A percentile compares a stretch with the other conserved stretches of the same genome.
Conservation (phyloP, 2,113 vertebrate species). For the Oceanodroma tethys region DNA sequence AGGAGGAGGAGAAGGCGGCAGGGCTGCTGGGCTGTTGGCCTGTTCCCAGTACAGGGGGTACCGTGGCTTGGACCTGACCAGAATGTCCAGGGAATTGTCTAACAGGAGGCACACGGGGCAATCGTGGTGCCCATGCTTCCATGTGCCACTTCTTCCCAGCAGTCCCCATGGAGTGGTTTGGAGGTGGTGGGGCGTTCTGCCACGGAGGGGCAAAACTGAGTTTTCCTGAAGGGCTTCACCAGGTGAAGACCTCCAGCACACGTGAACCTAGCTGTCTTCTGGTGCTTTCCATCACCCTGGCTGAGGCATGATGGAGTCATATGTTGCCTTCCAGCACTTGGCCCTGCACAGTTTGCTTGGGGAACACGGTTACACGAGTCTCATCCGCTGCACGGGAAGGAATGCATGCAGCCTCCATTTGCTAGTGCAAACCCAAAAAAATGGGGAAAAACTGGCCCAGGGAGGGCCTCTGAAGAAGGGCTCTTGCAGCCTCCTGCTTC, state of each 20-base stretch:
- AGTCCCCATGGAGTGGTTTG: background rate
- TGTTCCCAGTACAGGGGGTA: background rate
- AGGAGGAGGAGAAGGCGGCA: background rate
- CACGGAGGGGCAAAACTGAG: background rate
- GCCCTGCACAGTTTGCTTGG: background rate
- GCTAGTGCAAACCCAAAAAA: background rate
- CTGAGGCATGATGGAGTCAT: background rate
- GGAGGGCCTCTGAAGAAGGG: background rate
- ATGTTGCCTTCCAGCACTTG: background rate
- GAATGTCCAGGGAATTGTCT: background rate
- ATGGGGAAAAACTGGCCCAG: background rate
- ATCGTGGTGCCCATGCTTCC: accelerated
- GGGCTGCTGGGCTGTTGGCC: background rate
- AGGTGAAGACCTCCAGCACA: background rate
- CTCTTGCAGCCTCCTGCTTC: background rate
- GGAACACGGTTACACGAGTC: background rate
- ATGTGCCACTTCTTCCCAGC: background rate
- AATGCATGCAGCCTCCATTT: background rate
- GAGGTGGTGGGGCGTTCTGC: background rate
- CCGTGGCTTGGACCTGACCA: background rate
- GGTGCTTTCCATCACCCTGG: background rate
- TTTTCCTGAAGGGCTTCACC: background rate
- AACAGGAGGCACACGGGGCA: accelerated
- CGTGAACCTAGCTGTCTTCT: background rate
- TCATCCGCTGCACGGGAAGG: background rate